Evolutionary conservation across 35 echinoderm and acorn worm species (phyloP).

Genomic region (Nesometra sesokonis): DNA sequence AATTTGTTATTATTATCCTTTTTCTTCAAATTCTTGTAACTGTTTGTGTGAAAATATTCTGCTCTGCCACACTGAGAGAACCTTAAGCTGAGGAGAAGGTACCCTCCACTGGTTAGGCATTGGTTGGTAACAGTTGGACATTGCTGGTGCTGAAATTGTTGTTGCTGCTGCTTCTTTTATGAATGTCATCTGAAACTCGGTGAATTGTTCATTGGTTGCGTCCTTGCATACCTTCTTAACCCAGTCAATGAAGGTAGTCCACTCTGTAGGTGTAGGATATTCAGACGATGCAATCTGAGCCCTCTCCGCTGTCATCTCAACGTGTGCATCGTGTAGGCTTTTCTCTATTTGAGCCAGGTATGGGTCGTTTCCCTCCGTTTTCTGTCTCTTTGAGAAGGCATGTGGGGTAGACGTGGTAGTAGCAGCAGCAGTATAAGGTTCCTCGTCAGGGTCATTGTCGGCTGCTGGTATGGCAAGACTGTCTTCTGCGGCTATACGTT

Average conservation of each 20-base stretch:
- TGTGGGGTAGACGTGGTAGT: no score
- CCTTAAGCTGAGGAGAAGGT: neutral
- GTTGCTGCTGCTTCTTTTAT: neutral
- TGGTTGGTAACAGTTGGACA: neutral
- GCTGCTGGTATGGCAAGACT: conserved; percentile 2
- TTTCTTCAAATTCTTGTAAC: no score
- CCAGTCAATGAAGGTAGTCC: conserved; percentile 29
- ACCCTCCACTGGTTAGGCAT: neutral
- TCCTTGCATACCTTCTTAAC: conserved; percentile 26
- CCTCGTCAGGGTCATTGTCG: conserved; percentile 19
- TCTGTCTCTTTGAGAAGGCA: no score
- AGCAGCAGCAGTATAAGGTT: conserved; percentile 5
- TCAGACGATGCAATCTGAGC: conserved; percentile 13
- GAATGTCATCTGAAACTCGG: conserved; percentile 6
- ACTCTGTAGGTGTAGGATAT: neutral
- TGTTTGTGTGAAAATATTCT: no score
- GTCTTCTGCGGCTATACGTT: conserved; percentile 23
- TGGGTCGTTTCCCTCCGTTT: conserved; percentile 24
- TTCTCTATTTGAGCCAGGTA: conserved; percentile 33
- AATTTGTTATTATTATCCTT: no score
- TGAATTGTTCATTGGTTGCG: conserved; percentile 24
- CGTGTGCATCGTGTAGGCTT: conserved; percentile 5
- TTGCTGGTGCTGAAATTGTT: neutral
- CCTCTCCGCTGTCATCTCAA: conserved; percentile 11
- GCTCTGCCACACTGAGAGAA: neutral